Evolutionary conservation across 2,797 vertebrate species (phyloP), one percentile per base, ranked within the genome.

Genomic region (Petrocephalus sullivani): DNA sequence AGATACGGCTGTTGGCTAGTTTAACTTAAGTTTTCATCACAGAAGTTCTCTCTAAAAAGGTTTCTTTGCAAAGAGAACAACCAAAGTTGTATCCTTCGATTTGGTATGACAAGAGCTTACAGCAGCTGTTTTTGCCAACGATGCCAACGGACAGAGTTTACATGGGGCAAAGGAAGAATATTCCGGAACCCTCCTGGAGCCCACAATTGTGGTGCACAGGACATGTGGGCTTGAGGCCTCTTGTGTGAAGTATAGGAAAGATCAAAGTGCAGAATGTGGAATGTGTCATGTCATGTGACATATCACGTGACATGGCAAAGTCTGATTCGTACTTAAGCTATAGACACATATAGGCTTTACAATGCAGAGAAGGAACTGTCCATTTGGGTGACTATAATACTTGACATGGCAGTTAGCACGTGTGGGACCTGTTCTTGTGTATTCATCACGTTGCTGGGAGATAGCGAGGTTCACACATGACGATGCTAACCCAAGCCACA

Each of bases 51-150:
- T 84, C n/a, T 84, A 54, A 84, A 84, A 53, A 7, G 21, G 4
- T 51, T 54, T 84, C 51, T 84, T 37, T 81, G 75, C 75, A 49
- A 81, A 49, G 75, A 81, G 46, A n/a, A 81, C 75, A 81, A 81
- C 75, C 75, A 1, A 49, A 81, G 41, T n/a, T 81, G 75, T 19
- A n/a, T 81, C 71, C 71, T 41, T 81, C 2, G 41, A 49, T 81
- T 81, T 81, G 75, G 75, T 81, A 46, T 81, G 75, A 46, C 2
- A 5, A 46, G 37, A 81, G 19, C 19, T 81, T 81, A 81, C 75
- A 81, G 75, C 75, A 81, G 41, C 75, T 81, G 41, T 81, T 81
- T 49, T n/a, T 81, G 16, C 41, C 16, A 81, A 81, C 8, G 7
- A 46, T 46, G 19, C 75, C 75, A 81, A 81, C 37, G 41, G 41